Evolutionary conservation across 2,797 vertebrate species (phyloP).

Genomic region (Tokudaia tokunoshimensis): DNA sequence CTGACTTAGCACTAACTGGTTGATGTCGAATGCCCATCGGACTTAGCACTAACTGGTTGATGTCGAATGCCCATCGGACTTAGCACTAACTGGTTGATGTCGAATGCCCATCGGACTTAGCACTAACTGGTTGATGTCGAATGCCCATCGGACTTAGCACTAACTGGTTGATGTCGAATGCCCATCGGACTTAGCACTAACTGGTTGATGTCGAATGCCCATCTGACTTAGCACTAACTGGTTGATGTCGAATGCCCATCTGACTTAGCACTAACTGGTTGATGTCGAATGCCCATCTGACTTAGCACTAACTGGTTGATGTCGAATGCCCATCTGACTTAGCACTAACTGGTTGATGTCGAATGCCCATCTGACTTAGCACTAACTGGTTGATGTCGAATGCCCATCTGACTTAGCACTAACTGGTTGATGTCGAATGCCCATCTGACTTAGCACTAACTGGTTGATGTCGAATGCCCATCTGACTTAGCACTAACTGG

Average conservation of each 20-base stretch:
- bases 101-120: neutral
- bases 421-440: neutral
- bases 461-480: neutral
- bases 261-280: neutral
- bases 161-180: neutral
- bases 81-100: neutral
- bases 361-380: neutral
- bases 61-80: neutral
- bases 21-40: neutral
- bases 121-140: neutral
- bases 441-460: neutral
- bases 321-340: neutral
- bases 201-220: neutral
- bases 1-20: neutral
- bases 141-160: neutral
- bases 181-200: neutral
- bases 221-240: neutral
- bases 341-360: neutral
- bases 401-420: neutral
- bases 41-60: neutral
- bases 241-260: neutral
- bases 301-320: neutral
- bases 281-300: neutral
- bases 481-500: neutral
- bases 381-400: neutral